Evolutionary conservation across 1,140 invertebrate genomes (phyloP).

Genomic region (Lordiphosa mommai): DNA sequence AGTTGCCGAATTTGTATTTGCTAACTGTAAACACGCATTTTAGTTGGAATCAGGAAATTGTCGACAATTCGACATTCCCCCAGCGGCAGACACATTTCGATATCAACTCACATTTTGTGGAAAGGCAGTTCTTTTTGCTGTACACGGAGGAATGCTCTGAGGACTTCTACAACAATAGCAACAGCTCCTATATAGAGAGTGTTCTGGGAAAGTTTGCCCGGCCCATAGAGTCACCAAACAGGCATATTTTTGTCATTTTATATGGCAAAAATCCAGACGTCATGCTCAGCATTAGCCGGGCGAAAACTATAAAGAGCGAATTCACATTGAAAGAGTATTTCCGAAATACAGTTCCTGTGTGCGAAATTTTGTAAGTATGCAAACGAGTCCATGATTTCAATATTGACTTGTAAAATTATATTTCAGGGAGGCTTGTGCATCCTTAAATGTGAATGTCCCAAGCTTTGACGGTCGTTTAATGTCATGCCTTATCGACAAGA

Average conservation of each 20-base stretch:
- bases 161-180: constrained; percentile 25
- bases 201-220: constrained; percentile 43
- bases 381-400: not conserved
- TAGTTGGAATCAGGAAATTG: constrained; percentile 18
- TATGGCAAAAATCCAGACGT: constrained; percentile 50
- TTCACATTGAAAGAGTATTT: constrained; percentile 62
- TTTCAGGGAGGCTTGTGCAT: constrained; percentile 40
- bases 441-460: constrained; percentile 35
- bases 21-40: constrained; percentile 41
- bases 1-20: constrained; percentile 32
- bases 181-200: constrained; percentile 22
- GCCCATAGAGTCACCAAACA: constrained; percentile 31
- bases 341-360: constrained; percentile 44
- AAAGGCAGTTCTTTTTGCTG: constrained; percentile 56
- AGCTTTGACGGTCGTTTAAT: constrained; percentile 39
- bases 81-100: not conserved
- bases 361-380: constrained; percentile 57
- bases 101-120: constrained; percentile 10
- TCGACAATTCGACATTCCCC: not conserved
- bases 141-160: constrained; percentile 20
- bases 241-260: constrained; percentile 59
- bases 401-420: not conserved
- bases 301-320: constrained; percentile 22
- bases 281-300: constrained; percentile 43
- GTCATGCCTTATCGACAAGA: constrained; percentile 48